These are phyloP conservation scores for Elephas maximus DNA, from an alignment of 2,113 vertebrate genomes.

Conservation along the genomic window DNA sequence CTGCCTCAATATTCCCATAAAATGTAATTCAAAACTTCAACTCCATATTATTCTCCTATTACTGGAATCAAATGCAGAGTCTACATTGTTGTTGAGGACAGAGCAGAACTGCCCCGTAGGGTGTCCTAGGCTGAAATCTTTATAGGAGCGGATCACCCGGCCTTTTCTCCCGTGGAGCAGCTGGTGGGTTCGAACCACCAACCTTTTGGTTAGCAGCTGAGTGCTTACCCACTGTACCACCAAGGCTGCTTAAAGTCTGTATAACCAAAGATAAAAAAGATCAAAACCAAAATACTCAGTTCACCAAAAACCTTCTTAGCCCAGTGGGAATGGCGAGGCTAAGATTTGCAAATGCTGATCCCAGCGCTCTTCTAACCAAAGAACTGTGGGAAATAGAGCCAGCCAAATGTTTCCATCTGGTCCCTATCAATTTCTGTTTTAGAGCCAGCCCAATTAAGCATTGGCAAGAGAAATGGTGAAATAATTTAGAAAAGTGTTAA, in stretches of 20 bases:
- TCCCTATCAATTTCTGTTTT: not conserved
- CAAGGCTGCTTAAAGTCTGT: not conserved
- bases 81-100: not conserved
- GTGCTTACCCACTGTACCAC: too few relatives aligned
- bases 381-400: not conserved
- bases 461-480: constrained; percentile 15
- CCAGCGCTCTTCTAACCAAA: not conserved
- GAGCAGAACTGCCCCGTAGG: too few relatives aligned
- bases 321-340: not conserved
- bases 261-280: not conserved
- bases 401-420: not conserved
- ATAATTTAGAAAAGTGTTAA: constrained; percentile 40
- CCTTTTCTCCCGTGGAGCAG: too few relatives aligned
- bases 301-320: not conserved
- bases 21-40: not conserved
- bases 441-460: not conserved
- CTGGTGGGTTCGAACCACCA: too few relatives aligned
- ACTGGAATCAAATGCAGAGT: not conserved
- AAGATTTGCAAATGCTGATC: not conserved
- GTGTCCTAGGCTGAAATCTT: too few relatives aligned
- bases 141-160: too few relatives aligned
- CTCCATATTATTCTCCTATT: not conserved
- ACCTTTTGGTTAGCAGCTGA: too few relatives aligned
- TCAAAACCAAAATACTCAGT: not conserved
- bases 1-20: not conserved